Evolutionary conservation across 2,888 invertebrate genomes (phyloP), one percentile per base, ranked within the genome.

Genomic region (Meghimatium bilineatum): DNA sequence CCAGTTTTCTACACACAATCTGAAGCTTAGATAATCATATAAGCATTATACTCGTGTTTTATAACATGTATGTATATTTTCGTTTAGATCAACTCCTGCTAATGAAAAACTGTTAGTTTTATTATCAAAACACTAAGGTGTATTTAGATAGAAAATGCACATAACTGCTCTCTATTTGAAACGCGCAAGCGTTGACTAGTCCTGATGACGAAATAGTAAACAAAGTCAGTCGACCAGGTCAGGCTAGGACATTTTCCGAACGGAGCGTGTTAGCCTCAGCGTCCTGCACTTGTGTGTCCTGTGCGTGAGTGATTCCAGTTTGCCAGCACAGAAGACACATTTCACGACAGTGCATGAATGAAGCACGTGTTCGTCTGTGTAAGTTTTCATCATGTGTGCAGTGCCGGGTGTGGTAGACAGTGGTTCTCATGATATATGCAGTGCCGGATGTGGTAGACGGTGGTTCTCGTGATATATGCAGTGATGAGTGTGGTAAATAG

Each of bases 201-300:
- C 23, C 23, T 66, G 23, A 10, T 66, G 63, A 63, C 26, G 66
- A 66, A 66, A 10, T 29, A 3, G 66, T 29, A 26, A n/a, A 66
- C 66, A 66, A 66, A 29, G 66, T 66, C 29, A 66, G 66, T 10
- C n/a, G 29, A 14, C 66, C 32, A 26, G 10, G 66, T 66, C 29
- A 66, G 66, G 66, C 66, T 29, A 66, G 66, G 66, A n/a, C 66
- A 32, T 14, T 32, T 66, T 66, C 66, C 66, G 23, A 66, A n/a
- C 66, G 29, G 29, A 66, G 66, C 66, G 66, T 66, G 66, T 66
- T 66, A 66, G 66, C 23, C 66, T 29, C 66, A 26, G 29, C 66
- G 12, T 44, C 12, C 5, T 5, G 6, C 60, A 14, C n/a, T n/a
- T 10, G 66, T 66, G 66, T 66, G 66, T 56, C 66, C 66, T 32